A percentile compares a stretch with the other conserved stretches of the same genome.
Evolutionary conservation across 2,113 vertebrate genomes (phyloP).

Genomic region (Alces alces): DNA sequence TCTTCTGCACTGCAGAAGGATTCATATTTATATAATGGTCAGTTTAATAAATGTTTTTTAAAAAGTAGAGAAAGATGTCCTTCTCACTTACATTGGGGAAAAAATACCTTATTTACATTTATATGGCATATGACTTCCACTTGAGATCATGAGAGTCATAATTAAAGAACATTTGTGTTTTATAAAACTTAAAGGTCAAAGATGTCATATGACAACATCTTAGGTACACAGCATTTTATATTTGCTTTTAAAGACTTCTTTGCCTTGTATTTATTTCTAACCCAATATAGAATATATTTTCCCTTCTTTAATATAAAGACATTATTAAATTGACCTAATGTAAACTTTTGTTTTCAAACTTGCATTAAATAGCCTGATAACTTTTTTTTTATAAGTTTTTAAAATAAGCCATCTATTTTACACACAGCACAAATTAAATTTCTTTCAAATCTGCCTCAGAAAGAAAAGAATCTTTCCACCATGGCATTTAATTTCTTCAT

Average conservation of each 20-base stretch:
- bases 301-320: neutral
- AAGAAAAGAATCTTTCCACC: constrained; percentile 41
- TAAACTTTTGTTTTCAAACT: constrained; percentile 9
- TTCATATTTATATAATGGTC: neutral
- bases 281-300: neutral
- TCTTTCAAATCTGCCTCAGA: constrained; percentile 20
- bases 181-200: neutral
- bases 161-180: neutral
- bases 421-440: constrained; percentile 51
- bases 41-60: neutral
- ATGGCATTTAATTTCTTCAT: constrained; percentile 29
- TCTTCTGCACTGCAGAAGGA: neutral
- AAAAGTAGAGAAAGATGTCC: neutral
- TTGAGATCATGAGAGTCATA: neutral
- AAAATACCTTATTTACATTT: neutral
- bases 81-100: neutral
- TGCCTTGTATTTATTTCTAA: neutral
- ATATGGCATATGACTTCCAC: neutral
- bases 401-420: constrained; percentile 48
- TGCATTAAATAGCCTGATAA: constrained; percentile 12
- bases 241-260: neutral
- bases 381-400: constrained; percentile 39
- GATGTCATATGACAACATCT: neutral
- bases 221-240: neutral
- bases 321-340: constrained; percentile 40